Base-by-base conservation (phyloP, 2,113 vertebrate species). In the Lethenteron reissneri region DNA sequence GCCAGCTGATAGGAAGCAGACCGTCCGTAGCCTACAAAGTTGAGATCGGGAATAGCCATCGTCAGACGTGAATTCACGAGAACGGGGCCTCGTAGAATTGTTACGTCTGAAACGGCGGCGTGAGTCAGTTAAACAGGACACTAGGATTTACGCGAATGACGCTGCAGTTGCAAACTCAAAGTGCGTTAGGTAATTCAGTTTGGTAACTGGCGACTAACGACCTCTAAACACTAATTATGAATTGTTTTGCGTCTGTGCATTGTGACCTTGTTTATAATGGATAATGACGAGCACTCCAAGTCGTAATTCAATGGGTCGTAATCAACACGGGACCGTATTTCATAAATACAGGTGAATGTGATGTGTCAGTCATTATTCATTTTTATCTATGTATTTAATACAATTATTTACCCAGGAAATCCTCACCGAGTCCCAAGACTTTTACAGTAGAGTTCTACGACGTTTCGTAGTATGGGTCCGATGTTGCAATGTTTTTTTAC, bases 1-100 rank as follows among this genome's bases (percentile, higher is more conserved):
- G 88, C 84, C 72, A 75, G 69, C 0, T 85, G 85, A 6, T 82
- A 81, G 74, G 84, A 85, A 41, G 41, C 41, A 0, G 94, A 97
- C 68, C 2, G 79, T 1, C 92, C 94, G 3, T 95, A 78, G 56
- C 87, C 92, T 95, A 77, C 17, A 13, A 71, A 72, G 10, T 3
- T 10, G 57, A 57, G 64, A 74, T 25, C 76, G 12, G 73, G 71
- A 56, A 77, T 14, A 70, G 12, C 10, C 64, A 68, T 68, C 25
- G 64, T 68, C 8, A 68, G 25, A 2, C n/a, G 64, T 17, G n/a
- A 10, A 11, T 17, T 68, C 64, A 68, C 9, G 25, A 9, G 8
- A 68, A 68, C n/a, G 11, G 9, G 25, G 25, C n/a, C n/a, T 17
- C n/a, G 25, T 8, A 68, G n/a, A 17, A 17, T 17, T 17, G 25